phyloP scores from a whole-genome alignment of 2,113 vertebrate species.

The Chrysochloris asiatica region DNA sequence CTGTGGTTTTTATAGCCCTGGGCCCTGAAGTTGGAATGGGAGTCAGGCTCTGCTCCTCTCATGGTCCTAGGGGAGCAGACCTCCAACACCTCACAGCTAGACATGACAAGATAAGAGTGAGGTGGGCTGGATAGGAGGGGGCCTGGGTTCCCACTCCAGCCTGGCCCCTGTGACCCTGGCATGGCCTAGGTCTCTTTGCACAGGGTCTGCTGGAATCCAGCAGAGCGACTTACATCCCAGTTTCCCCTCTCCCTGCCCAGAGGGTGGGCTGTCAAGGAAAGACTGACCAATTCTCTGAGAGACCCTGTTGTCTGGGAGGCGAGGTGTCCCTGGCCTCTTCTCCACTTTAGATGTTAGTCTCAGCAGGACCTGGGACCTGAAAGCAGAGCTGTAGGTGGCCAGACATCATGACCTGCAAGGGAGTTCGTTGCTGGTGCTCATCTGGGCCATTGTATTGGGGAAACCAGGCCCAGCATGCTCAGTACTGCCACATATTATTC shows the following conservation, averaged over 20 bases:
- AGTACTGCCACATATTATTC: rapidly evolving
- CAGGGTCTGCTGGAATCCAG: not conserved
- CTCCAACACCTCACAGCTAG: not conserved
- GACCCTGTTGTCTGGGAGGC: no score
- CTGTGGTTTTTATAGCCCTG: no score
- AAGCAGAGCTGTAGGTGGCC: no score
- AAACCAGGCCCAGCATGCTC: rapidly evolving
- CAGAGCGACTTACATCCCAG: no score
- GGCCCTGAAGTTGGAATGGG: not conserved
- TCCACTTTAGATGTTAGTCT: no score
- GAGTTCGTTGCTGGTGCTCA: not conserved
- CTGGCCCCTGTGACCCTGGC: not conserved
- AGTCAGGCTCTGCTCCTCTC: not conserved
- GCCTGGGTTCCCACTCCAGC: not conserved
- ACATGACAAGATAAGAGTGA: not conserved
- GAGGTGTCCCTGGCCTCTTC: not conserved
- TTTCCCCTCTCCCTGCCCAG: no score
- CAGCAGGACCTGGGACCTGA: no score
- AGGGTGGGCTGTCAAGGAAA: not conserved
- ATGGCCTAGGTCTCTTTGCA: not conserved
- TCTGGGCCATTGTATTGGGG: rapidly evolving
- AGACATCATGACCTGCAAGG: not conserved
- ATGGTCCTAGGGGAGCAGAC: not conserved
- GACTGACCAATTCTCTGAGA: not conserved
- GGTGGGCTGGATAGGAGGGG: not conserved